Evolutionary conservation across 2,113 vertebrate genomes (phyloP).

Genomic region (Pomatorhinus ruficollis): DNA sequence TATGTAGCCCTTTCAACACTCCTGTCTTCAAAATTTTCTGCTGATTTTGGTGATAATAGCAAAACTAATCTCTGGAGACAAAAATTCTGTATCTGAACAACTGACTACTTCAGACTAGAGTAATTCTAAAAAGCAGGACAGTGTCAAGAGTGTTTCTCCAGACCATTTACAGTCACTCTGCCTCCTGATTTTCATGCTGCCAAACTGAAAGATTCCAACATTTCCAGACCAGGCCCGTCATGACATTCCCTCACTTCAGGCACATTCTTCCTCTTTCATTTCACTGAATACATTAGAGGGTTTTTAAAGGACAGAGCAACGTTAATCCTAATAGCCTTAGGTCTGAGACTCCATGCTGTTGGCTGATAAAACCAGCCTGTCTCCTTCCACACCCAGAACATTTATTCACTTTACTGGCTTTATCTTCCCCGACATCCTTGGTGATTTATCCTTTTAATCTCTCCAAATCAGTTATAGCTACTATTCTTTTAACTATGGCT

Average conservation of each 20-base stretch:
- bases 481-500: conserved; percentile 37
- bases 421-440: not conserved
- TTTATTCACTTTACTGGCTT: conserved; percentile 39
- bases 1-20: not conserved
- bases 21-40: not conserved
- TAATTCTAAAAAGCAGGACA: not conserved
- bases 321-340: conserved; percentile 46
- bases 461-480: conserved; percentile 29
- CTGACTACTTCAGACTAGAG: not conserved
- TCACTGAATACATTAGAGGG: conserved; percentile 11
- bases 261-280: conserved; percentile 38
- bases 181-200: not conserved
- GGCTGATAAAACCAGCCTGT: conserved; percentile 56
- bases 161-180: not conserved
- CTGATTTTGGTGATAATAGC: not conserved
- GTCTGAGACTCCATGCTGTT: conserved; percentile 38
- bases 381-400: conserved; percentile 48
- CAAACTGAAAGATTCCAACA: not conserved
- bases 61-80: not conserved
- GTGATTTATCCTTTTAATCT: conserved; percentile 65
- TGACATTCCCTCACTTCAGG: conserved; percentile 16
- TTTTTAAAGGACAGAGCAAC: conserved; percentile 40
- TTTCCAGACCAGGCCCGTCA: not conserved
- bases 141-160: not conserved
- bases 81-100: not conserved